Base-by-base conservation (phyloP, 2,888 invertebrate species). In the Psococerastis gibbosa region DNA sequence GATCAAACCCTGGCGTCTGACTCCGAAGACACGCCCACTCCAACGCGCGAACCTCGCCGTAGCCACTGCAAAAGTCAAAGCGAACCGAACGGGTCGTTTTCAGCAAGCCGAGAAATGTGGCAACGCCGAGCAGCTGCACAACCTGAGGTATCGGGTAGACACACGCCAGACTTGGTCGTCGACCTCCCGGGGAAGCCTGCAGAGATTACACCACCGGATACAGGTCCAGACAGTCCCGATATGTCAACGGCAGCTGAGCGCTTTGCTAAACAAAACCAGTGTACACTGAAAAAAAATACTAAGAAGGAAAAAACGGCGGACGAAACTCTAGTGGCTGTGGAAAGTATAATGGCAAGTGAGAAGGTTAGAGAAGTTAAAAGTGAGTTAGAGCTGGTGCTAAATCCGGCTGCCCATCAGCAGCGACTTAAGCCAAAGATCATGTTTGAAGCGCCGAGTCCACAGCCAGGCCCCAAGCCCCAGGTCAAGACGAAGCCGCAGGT, bases 111-210 rank as follows among this genome's bases (percentile, higher is more conserved):
- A 13, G 72, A 73, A 51, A 58, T 71, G 22, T 74, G 74, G 74
- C 73, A 73, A 51, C 62, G 70, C 46, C 60, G 73, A 22, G 71
- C 71, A 2, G 67, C 66, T 35, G 68, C 69, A 3, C 69, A 70
- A 51, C 62, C 64, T 1, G 64, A 63, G 45, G 58, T 62, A 56
- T 57, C 64, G 3, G 68, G 68, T 48, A 68, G 67, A 49, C 72
- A 73, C 52, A 75, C 83, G 22, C 84, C 85, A 2, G 85, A 84
- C 64, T 66, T 84, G 46, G 84, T 85, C 49, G 77, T 83, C 74
- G 84, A 82, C 62, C 64, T 84, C 52, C 84, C 84, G n/a, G 38
- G 42, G 20, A 33, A 35, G 31, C 22, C 35, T 27, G 22, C 33
- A 11, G 34, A 43, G 16, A 34, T 43, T 1, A 20, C 35, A n/a